Evolutionary conservation across 2,113 vertebrate species (phyloP).

Genomic region (Baryphthengus martii): DNA sequence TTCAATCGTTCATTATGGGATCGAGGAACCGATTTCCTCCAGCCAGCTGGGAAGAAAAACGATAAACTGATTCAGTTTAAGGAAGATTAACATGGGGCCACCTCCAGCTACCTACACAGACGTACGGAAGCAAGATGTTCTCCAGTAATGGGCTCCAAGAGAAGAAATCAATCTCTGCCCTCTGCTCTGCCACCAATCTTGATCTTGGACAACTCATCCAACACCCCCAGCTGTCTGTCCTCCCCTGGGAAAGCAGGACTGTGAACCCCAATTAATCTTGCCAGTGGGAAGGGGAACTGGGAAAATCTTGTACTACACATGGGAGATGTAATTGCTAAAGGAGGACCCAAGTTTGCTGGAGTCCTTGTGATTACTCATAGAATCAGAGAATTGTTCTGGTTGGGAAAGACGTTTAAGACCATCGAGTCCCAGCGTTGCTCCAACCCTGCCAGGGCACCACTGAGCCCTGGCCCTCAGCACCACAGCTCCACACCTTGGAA

Average conservation of each 20-base stretch:
- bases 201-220: not conserved
- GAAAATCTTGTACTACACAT: not conserved
- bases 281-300: rapidly evolving
- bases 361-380: not conserved
- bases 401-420: not conserved
- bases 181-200: not conserved
- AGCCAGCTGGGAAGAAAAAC: not conserved
- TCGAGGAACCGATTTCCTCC: not conserved
- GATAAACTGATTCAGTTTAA: not conserved
- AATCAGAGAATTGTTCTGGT: not conserved
- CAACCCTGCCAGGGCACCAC: not conserved
- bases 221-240: not conserved
- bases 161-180: not conserved
- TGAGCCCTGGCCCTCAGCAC: too few relatives aligned
- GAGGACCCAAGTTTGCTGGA: not conserved
- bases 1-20: not conserved
- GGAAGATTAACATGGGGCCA: not conserved
- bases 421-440: not conserved
- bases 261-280: too few relatives aligned
- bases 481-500: too few relatives aligned
- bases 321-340: rapidly evolving
- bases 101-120: not conserved
- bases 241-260: too few relatives aligned
- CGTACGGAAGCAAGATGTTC: not conserved
- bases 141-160: not conserved